phyloP scores from a whole-genome alignment of 2,113 vertebrate species.

The Corythaixoides concolor region DNA sequence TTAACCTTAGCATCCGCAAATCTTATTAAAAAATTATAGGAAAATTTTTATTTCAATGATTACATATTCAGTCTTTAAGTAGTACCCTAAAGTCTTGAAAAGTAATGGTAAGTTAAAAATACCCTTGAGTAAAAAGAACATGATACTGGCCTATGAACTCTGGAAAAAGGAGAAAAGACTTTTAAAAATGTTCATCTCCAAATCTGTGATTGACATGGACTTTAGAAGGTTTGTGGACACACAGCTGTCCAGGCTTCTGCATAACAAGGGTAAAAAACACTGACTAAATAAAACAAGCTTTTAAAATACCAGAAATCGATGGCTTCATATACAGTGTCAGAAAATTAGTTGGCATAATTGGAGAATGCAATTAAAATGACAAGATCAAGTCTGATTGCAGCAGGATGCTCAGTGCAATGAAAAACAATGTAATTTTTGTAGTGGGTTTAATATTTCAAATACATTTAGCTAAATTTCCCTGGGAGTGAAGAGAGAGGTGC shows the following conservation, averaged over 20 bases:
- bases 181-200: neutral
- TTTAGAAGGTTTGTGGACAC: neutral
- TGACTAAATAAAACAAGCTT: neutral
- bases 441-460: neutral
- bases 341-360: conserved; percentile 5
- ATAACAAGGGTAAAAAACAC: neutral
- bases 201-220: neutral
- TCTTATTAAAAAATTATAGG: neutral
- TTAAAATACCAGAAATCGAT: neutral
- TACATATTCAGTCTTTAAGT: neutral
- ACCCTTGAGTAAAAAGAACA: neutral
- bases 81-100: neutral
- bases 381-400: neutral
- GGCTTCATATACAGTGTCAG: neutral
- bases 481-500: accelerated
- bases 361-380: conserved; percentile 20
- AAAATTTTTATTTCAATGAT: neutral
- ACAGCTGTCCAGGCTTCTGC: neutral
- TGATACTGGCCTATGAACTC: neutral
- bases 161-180: neutral
- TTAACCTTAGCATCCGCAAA: neutral
- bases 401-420: neutral
- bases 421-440: neutral
- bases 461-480: neutral
- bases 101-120: neutral